These are phyloP conservation scores for Siderastrea siderea DNA, from an alignment of 92 coral and sea anemone species.

Conservation along the genomic window DNA sequence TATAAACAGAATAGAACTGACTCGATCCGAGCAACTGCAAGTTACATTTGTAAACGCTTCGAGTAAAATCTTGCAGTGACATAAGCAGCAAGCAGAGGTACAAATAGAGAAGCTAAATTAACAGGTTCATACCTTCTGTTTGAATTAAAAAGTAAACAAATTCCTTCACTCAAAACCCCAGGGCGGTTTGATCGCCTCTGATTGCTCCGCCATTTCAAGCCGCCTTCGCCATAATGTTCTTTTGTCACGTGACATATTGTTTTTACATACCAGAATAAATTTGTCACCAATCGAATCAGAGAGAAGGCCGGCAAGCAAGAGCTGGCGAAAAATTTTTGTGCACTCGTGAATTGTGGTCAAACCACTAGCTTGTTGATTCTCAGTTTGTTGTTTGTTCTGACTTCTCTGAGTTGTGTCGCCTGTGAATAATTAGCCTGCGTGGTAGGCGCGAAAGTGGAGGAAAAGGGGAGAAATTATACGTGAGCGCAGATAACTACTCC, in stretches of 20 bases:
- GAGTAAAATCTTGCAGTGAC: background rate
- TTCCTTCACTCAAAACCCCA: conserved; percentile 9
- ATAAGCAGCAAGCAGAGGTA: background rate
- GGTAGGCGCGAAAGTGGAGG: too few relatives aligned
- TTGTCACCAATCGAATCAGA: too few relatives aligned
- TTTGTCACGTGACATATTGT: conserved; percentile 58
- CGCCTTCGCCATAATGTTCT: conserved; percentile 21
- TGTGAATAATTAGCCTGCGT: too few relatives aligned
- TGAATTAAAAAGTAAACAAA: background rate
- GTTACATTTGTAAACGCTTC: background rate
- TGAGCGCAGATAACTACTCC: too few relatives aligned
- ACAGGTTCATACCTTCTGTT: conserved; percentile 17
- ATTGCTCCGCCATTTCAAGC: conserved; percentile 67
- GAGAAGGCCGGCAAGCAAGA: too few relatives aligned
- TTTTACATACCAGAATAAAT: conserved; percentile 1
- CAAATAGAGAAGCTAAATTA: background rate
- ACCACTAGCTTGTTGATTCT: too few relatives aligned
- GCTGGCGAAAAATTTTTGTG: too few relatives aligned
- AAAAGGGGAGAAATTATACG: too few relatives aligned
- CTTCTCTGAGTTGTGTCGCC: too few relatives aligned
- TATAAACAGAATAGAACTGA: background rate
- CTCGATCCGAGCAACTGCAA: background rate
- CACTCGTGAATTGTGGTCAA: too few relatives aligned
- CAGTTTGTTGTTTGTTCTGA: too few relatives aligned
- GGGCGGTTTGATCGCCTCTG: background rate